Evolutionary conservation across 2,888 invertebrate genomes (phyloP).

Genomic region (Heliconius hortense): DNA sequence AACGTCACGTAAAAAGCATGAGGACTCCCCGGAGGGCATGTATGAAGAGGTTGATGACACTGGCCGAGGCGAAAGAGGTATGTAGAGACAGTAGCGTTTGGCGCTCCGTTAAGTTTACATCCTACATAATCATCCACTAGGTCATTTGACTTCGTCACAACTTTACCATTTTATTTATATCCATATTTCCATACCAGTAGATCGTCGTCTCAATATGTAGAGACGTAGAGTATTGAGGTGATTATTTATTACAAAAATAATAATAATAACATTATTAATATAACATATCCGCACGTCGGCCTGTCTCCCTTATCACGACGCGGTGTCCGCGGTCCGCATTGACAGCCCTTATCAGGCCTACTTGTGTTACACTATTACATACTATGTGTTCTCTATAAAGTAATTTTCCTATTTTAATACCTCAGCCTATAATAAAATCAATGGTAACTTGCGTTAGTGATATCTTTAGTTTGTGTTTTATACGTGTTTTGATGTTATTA

Average conservation of each 20-base stretch:
- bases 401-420: slow-evolving; percentile 14
- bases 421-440: slow-evolving; percentile 3
- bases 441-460: slow-evolving; percentile 1
- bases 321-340: slow-evolving; percentile 22
- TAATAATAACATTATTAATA: slow-evolving; percentile 20
- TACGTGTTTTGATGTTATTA: slow-evolving; percentile 1
- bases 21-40: too few species aligned
- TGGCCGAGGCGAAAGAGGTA: too few species aligned
- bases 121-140: background rate
- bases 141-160: background rate
- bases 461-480: slow-evolving; percentile 5
- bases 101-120: too few species aligned
- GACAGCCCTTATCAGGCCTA: slow-evolving; percentile 29
- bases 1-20: too few species aligned
- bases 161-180: background rate
- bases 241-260: background rate
- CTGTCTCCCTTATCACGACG: slow-evolving; percentile 34
- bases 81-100: too few species aligned
- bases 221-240: too few species aligned
- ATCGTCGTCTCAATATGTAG: background rate
- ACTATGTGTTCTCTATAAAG: background rate
- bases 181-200: background rate
- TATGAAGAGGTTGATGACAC: too few species aligned
- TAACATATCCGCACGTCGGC: slow-evolving; percentile 7
- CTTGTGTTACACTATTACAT: slow-evolving; percentile 30